These are phyloP conservation scores for Neria commutata DNA, from an alignment of 2,888 invertebrate genomes.

Conservation along the genomic window DNA sequence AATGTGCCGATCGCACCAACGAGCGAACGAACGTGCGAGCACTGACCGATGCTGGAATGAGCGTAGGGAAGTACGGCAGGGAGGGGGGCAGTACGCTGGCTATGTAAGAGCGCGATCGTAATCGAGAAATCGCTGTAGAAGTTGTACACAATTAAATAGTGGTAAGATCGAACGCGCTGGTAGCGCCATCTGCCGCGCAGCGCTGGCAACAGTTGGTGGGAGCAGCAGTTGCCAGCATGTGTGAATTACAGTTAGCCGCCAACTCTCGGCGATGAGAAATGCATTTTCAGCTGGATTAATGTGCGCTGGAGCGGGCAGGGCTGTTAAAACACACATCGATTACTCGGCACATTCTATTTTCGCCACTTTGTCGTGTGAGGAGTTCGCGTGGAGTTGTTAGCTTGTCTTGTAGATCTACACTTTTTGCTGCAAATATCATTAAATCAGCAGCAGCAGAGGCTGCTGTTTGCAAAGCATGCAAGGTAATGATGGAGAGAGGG, in stretches of 20 bases:
- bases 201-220: slow-evolving; percentile 5
- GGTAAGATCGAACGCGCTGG: slow-evolving; percentile 36
- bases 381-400: neutral
- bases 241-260: slow-evolving; percentile 39
- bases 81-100: slow-evolving; percentile 28
- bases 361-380: neutral
- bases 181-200: slow-evolving; percentile 22
- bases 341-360: neutral
- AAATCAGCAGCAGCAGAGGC: no score
- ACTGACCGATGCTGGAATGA: neutral
- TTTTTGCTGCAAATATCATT: no score
- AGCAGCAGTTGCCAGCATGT: slow-evolving; percentile 12
- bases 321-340: neutral
- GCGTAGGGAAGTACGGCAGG: neutral
- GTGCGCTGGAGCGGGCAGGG: neutral
- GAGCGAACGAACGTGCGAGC: slow-evolving; percentile 3
- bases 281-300: slow-evolving; percentile 16
- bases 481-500: neutral
- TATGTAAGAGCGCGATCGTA: slow-evolving; percentile 40
- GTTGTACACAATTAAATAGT: slow-evolving; percentile 36
- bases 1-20: neutral
- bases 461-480: neutral
- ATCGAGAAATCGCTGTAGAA: slow-evolving; percentile 45
- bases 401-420: neutral
- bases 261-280: slow-evolving; percentile 27